A percentile compares a stretch with the other conserved stretches of the same genome.
Evolutionary conservation across 2,797 vertebrate species (phyloP).

Genomic region (Helostoma temminkii): DNA sequence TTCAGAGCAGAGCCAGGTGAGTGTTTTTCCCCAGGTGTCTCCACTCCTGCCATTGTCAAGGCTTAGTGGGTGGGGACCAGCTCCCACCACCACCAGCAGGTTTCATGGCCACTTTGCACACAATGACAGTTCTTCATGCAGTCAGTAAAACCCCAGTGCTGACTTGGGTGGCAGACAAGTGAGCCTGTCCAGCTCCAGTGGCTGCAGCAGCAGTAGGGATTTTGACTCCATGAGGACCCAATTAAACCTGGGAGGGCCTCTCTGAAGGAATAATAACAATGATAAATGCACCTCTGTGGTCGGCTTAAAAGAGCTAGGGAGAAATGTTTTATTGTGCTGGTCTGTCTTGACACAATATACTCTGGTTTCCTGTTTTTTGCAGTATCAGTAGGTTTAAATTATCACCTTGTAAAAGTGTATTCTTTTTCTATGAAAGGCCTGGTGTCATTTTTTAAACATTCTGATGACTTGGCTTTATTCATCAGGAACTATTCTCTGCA

Average conservation of each 20-base stretch:
- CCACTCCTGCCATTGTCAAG: slow-evolving; percentile 43
- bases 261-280: slow-evolving; percentile 78
- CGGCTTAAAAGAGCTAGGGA: slow-evolving; percentile 57
- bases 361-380: slow-evolving; percentile 53
- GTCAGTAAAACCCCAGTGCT: slow-evolving; percentile 43
- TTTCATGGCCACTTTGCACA: slow-evolving; percentile 54
- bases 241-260: slow-evolving; percentile 81
- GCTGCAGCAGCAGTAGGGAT: slow-evolving; percentile 63
- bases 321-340: slow-evolving; percentile 72
- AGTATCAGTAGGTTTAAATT: slow-evolving; percentile 58
- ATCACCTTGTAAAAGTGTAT: slow-evolving; percentile 54
- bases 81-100: slow-evolving; percentile 6
- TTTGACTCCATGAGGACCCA: slow-evolving; percentile 82
- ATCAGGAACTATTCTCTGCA: slow-evolving; percentile 49
- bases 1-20: slow-evolving; percentile 61
- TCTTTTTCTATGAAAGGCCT: slow-evolving; percentile 7
- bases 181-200: slow-evolving; percentile 54
- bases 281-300: slow-evolving; percentile 77
- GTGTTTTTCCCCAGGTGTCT: slow-evolving; percentile 50
- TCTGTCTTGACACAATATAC: slow-evolving; percentile 70
- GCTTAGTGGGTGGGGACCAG: slow-evolving; percentile 37
- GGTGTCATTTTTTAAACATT: slow-evolving; percentile 54
- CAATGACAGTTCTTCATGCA: slow-evolving; percentile 46
- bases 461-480: slow-evolving; percentile 60
- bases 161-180: slow-evolving; percentile 42